phyloP scores from a whole-genome alignment of 2,113 vertebrate genomes.

The Brachirus orientalis region DNA sequence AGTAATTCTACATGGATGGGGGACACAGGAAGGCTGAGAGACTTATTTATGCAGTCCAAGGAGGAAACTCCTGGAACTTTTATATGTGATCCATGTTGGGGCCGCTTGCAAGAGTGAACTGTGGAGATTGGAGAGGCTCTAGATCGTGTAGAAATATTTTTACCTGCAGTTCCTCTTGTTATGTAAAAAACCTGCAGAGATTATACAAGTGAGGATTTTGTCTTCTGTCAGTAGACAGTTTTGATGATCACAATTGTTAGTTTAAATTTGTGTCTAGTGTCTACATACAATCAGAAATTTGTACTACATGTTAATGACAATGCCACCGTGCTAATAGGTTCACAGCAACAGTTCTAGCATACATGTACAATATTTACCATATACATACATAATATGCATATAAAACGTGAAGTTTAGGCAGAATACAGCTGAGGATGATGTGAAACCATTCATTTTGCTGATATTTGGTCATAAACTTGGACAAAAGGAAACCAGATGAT shows the following conservation, averaged over 20 bases:
- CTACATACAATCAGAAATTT: too few relatives aligned
- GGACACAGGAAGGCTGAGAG: slow-evolving; percentile 46
- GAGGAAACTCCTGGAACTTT: slow-evolving; percentile 35
- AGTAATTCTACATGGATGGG: slow-evolving; percentile 49
- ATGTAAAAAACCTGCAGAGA: not conserved
- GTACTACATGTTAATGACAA: not conserved
- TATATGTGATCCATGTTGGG: slow-evolving; percentile 44
- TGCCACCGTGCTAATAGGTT: not conserved
- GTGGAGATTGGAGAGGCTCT: not conserved
- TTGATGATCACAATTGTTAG: too few relatives aligned
- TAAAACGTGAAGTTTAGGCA: too few relatives aligned
- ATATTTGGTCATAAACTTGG: too few relatives aligned
- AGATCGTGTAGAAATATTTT: too few relatives aligned
- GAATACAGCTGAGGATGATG: too few relatives aligned
- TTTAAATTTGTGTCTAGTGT: too few relatives aligned
- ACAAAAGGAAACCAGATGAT: not conserved
- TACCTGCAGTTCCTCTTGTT: too few relatives aligned
- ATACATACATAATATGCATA: too few relatives aligned
- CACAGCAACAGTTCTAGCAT: too few relatives aligned
- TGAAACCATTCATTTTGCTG: too few relatives aligned
- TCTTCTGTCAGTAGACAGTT: not conserved
- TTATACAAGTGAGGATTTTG: not conserved
- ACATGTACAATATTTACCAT: not conserved
- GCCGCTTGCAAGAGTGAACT: slow-evolving; percentile 32
- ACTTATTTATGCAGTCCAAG: slow-evolving; percentile 59